Evolutionary conservation across 2,888 invertebrate species (phyloP).

Genomic region (Chaitophorus viminalis): DNA sequence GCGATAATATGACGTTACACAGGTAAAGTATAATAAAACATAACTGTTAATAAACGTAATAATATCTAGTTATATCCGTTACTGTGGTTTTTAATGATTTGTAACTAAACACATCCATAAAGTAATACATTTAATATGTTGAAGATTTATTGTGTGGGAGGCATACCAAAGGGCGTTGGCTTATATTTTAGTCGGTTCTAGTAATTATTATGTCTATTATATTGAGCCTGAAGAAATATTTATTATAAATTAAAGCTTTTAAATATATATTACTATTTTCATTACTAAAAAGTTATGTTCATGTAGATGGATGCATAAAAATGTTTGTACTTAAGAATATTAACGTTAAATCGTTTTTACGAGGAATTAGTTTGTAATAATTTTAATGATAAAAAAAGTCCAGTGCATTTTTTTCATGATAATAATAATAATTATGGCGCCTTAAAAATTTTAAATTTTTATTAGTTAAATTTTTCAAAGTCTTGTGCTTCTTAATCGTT

Average conservation of each 20-base stretch:
- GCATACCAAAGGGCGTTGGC: conserved; percentile 45
- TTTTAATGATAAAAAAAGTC: too few species aligned
- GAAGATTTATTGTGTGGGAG: conserved; percentile 42
- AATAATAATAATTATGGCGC: too few species aligned
- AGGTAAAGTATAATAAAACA: background rate
- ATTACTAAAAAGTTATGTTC: background rate
- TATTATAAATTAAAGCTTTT: conserved; percentile 25
- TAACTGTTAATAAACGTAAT: background rate
- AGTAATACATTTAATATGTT: background rate
- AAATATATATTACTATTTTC: conserved; percentile 29
- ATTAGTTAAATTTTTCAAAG: too few species aligned
- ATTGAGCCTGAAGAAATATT: background rate
- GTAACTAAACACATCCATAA: background rate
- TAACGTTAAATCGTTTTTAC: too few species aligned
- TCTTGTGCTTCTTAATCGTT: too few species aligned
- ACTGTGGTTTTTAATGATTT: background rate
- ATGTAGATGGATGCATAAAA: background rate
- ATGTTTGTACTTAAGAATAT: too few species aligned
- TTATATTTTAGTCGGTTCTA: conserved; percentile 8
- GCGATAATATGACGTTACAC: too few species aligned
- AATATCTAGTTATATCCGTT: background rate
- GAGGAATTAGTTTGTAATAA: too few species aligned
- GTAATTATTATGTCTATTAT: conserved; percentile 6
- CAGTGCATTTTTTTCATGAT: too few species aligned
- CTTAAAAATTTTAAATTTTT: too few species aligned